Percentiles rank a stretch among this genome's conserved stretches.
These are phyloP conservation scores for Entomobrya multifasciata DNA, from an alignment of 2,888 invertebrate genomes.

Conservation along the genomic window DNA sequence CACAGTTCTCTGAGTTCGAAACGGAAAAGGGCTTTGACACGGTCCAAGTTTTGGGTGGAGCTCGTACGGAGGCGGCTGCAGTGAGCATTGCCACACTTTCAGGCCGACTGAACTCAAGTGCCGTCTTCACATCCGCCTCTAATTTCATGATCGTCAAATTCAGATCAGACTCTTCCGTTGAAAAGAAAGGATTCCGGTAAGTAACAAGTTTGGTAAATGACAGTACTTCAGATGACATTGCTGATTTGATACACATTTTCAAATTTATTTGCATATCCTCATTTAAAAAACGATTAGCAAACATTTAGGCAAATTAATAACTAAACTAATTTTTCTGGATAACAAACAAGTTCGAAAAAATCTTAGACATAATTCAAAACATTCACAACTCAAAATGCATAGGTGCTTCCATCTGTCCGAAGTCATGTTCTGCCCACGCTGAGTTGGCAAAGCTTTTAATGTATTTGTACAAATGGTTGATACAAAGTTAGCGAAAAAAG, in stretches of 20 bases:
- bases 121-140: constrained; percentile 94
- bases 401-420: not conserved
- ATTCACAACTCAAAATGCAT: no score
- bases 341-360: no score
- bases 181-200: constrained; percentile 92
- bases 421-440: constrained; percentile 8
- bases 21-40: constrained; percentile 98
- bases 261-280: no score
- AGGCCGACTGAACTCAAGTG: constrained; percentile 93
- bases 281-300: no score
- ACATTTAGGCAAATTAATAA: no score
- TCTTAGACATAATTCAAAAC: constrained; percentile 4
- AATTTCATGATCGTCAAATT: constrained; percentile 99
- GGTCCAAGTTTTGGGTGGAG: constrained; percentile 97
- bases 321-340: no score
- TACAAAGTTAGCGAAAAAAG: not conserved
- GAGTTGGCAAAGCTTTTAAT: not conserved
- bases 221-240: not conserved
- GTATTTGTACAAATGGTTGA: constrained; percentile 25
- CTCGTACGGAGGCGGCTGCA: constrained; percentile 95
- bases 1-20: constrained; percentile 96
- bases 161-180: constrained; percentile 95
- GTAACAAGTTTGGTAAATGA: constrained; percentile 29
- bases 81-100: constrained; percentile 95
- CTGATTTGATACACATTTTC: no score